A percentile compares a stretch with the other conserved stretches of the same genome.
Conservation (phyloP, 2,888 invertebrate genomes). For the Sturmia bella region DNA sequence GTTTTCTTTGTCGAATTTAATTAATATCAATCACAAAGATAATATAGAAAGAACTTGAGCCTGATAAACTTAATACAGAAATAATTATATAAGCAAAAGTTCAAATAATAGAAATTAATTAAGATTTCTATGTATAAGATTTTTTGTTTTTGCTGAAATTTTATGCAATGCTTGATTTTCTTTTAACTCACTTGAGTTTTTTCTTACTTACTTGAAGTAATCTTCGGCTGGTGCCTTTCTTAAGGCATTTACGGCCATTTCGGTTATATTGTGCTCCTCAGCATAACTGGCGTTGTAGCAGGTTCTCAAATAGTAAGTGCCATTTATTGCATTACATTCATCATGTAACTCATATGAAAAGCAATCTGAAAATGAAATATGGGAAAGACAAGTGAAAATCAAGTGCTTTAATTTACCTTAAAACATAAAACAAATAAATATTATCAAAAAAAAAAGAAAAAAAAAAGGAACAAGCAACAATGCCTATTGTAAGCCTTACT, state of each 20-base stretch:
- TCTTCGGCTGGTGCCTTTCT: conserved; percentile 88
- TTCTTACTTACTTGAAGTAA: conserved; percentile 85
- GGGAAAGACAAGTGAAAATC: background rate
- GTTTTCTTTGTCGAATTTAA: too few species aligned
- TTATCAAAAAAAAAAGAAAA: too few species aligned
- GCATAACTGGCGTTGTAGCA: conserved; percentile 85
- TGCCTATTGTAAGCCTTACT: too few species aligned
- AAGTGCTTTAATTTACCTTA: background rate
- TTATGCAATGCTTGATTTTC: background rate
- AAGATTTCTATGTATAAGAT: too few species aligned
- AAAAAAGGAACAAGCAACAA: too few species aligned
- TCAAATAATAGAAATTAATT: too few species aligned
- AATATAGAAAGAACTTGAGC: too few species aligned
- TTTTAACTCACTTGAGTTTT: background rate
- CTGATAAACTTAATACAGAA: too few species aligned
- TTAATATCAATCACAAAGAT: too few species aligned
- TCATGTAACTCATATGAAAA: conserved; percentile 87
- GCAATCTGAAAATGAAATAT: conserved; percentile 83
- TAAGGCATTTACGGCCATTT: conserved; percentile 83
- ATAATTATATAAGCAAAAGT: too few species aligned
- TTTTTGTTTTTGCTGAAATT: background rate
- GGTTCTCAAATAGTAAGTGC: conserved; percentile 85
- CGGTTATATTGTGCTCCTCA: conserved; percentile 83
- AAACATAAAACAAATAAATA: too few species aligned
- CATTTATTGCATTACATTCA: conserved; percentile 84